Base-by-base conservation (phyloP, 2,888 invertebrate genomes). In the Notocelia uddmanniana region DNA sequence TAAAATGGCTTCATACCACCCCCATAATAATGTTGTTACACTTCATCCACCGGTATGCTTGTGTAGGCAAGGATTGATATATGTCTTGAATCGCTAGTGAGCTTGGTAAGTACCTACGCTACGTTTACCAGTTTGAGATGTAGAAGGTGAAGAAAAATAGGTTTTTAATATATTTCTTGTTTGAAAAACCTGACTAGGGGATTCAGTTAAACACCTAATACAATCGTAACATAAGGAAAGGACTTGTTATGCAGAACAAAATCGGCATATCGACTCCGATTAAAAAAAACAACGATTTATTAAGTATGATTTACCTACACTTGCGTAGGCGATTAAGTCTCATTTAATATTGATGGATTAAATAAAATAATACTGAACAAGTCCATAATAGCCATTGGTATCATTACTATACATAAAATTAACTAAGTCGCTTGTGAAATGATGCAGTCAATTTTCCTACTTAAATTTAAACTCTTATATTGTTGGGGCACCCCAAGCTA, bases 21-120 rank as follows among this genome's bases (percentile, higher is more conserved):
- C 59, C 34, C 55, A 37, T 73, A 66, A 69, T 64, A 73, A 69
- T 60, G 69, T 60, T 60, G 69, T 69, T 64, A 41, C 69, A 69
- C 73, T 69, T 69, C 73, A 69, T 68, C 63, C 21, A 37, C 50
- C 50, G 62, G 50, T 26, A 23, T 57, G 26, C 34, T 57, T 60
- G 52, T 57, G 67, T 67, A 31, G 31, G 55, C 67, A 67, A 58
- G 57, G 67, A 67, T 55, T 57, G 55, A 67, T 67, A 67, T 55
- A 31, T 57, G 45, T 57, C 31, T 55, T 57, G 55, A 57, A 57
- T 57, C 57, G n/a, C 26, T 57, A 37, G 37, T 48, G 52, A 37
- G 62, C n/a, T 45, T 64, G 52, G 52, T 34, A 26, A 15, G 19
- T 48, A 21, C 34, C 52, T 57, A 26, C 21, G 26, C 45, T 60